A percentile compares a stretch with the other conserved stretches of the same genome.
phyloP scores from a whole-genome alignment of 1,140 invertebrate species.

The Bombus sylvicola region DNA sequence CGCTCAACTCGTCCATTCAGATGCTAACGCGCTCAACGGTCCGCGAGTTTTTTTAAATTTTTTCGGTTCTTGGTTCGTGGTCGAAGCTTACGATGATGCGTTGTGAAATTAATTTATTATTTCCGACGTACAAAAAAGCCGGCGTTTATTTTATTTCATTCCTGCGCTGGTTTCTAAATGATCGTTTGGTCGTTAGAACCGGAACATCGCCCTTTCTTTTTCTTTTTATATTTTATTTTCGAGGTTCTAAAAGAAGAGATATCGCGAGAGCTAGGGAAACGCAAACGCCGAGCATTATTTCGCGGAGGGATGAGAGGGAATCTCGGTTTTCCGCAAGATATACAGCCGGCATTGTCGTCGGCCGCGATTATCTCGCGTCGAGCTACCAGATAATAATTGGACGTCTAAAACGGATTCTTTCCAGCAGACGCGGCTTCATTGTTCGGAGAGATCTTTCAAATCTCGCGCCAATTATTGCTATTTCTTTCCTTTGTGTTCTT shows the following conservation, averaged over 20 bases:
- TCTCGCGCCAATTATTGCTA: background rate
- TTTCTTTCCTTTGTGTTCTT: no score
- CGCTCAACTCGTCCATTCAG: background rate
- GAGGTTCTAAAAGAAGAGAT: background rate
- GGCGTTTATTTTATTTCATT: background rate
- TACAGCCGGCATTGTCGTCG: conserved; percentile 44
- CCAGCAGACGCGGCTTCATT: conserved; percentile 2
- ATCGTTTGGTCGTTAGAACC: background rate
- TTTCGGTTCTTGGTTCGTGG: background rate
- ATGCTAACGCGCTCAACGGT: background rate
- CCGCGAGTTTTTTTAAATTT: background rate
- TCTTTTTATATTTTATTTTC: background rate
- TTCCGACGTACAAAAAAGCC: background rate
- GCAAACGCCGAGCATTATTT: conserved; percentile 13
- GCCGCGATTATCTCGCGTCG: conserved; percentile 30
- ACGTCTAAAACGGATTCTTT: conserved; percentile 24
- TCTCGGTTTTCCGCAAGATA: conserved; percentile 42
- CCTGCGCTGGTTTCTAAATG: background rate
- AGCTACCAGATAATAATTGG: conserved; percentile 45
- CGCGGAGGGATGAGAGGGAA: background rate
- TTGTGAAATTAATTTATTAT: conserved; percentile 19
- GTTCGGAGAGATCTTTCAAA: conserved; percentile 19
- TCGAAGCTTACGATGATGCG: background rate
- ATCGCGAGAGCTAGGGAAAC: background rate
- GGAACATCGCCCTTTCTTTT: background rate